phyloP scores from a whole-genome alignment of 2,113 vertebrate genomes.

The Tychaedon coryphoeus region DNA sequence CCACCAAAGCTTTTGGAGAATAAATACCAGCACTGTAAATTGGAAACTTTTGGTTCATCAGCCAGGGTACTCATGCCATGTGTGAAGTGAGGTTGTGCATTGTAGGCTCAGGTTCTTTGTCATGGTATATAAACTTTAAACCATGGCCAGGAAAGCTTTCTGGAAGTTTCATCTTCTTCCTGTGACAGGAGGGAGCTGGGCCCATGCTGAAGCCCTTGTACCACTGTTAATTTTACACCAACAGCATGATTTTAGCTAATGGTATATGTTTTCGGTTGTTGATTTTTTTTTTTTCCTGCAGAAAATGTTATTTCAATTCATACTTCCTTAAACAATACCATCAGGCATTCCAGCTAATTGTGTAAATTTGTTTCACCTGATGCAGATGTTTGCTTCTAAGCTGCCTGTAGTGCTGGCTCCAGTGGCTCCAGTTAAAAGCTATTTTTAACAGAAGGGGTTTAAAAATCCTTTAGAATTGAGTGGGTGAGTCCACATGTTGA shows the following conservation, averaged over 20 bases:
- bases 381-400: background rate
- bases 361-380: background rate
- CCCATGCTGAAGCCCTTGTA: background rate
- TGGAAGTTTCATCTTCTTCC: background rate
- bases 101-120: background rate
- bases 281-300: background rate
- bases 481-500: background rate
- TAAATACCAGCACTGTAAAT: background rate
- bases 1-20: too few species aligned
- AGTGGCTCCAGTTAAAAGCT: background rate
- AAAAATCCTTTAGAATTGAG: background rate
- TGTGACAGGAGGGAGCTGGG: background rate
- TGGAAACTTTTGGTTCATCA: accelerated
- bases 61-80: background rate
- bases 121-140: accelerated
- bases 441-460: background rate
- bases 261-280: too few species aligned
- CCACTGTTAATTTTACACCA: background rate
- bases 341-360: background rate
- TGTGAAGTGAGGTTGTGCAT: accelerated
- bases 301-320: background rate
- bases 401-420: background rate
- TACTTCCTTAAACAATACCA: background rate
- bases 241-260: background rate
- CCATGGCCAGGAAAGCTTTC: background rate